Conservation (phyloP, 2,113 vertebrate species). For the Oenanthe melanoleuca region DNA sequence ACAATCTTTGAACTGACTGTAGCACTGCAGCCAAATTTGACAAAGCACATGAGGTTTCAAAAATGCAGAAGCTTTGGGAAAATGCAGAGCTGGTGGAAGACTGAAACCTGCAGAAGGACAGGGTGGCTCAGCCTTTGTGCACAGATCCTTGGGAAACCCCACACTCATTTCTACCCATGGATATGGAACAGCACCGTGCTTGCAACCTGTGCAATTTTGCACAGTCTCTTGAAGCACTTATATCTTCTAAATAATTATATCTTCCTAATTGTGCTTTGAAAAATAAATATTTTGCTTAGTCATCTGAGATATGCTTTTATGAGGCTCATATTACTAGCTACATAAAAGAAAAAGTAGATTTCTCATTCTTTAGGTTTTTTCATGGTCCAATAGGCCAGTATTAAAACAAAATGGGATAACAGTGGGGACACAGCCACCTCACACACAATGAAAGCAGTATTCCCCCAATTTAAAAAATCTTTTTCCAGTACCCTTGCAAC, state of each 20-base stretch:
- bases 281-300: constrained; percentile 29
- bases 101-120: neutral
- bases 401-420: constrained; percentile 18
- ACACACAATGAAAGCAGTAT: neutral
- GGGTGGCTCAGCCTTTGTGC: neutral
- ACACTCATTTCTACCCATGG: neutral
- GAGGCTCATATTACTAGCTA: neutral
- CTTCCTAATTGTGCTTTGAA: neutral
- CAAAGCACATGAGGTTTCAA: neutral
- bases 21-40: neutral
- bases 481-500: neutral
- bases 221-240: neutral
- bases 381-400: neutral
- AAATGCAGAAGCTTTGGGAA: neutral
- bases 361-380: neutral
- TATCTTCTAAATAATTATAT: neutral
- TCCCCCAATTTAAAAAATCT: neutral
- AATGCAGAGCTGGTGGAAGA: neutral
- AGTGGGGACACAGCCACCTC: neutral
- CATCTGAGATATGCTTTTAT: neutral
- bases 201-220: neutral
- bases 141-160: neutral
- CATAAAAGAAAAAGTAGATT: neutral
- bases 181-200: neutral
- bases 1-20: neutral